Evolutionary conservation across 2,797 vertebrate species (phyloP).

Genomic region (Alcedo atthis): DNA sequence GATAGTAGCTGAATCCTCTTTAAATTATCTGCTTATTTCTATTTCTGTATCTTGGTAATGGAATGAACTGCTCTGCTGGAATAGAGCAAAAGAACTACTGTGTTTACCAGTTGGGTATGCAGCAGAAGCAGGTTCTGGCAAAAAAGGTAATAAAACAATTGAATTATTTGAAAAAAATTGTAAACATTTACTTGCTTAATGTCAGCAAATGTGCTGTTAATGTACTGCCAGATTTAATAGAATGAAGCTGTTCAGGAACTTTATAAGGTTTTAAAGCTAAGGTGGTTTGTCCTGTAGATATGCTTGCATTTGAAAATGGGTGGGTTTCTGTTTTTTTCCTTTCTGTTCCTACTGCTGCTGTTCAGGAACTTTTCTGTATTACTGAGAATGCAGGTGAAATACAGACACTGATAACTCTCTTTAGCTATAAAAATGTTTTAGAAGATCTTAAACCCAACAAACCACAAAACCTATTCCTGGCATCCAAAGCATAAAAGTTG

Average conservation of each 20-base stretch:
- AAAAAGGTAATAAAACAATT: constrained; percentile 59
- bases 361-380: not conserved
- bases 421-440: not conserved
- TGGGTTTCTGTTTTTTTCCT: not conserved
- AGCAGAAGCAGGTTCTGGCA: not conserved
- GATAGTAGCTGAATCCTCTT: constrained; percentile 76
- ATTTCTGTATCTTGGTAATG: constrained; percentile 77
- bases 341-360: not conserved
- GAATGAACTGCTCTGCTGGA: constrained; percentile 67
- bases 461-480: not conserved
- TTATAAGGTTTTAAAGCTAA: not conserved
- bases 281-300: not conserved
- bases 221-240: not conserved
- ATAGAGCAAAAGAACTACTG: constrained; percentile 27
- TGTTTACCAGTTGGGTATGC: constrained; percentile 42
- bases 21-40: constrained; percentile 81
- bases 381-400: not conserved
- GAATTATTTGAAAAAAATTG: not conserved
- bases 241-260: not conserved
- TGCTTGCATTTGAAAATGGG: not conserved
- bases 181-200: not conserved
- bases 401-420: not conserved
- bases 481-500: not conserved
- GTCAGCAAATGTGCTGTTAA: not conserved
- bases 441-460: not conserved